A percentile compares a stretch with the other conserved stretches of the same genome.
phyloP scores from a whole-genome alignment of 2,113 vertebrate species.

The Megaleporinus macrocephalus region DNA sequence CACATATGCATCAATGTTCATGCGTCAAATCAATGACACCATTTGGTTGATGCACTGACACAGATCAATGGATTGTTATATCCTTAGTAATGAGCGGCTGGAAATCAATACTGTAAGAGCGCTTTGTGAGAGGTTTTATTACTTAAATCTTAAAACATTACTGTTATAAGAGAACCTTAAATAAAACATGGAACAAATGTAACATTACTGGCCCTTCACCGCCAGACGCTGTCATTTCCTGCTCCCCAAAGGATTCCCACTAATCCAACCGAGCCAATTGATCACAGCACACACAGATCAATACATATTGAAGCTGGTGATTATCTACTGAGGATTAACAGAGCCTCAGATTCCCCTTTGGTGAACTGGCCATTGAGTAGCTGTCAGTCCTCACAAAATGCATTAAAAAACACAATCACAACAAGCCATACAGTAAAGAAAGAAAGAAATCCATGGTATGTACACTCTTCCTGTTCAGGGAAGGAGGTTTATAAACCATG shows the following conservation, averaged over 20 bases:
- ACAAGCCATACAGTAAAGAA: neutral
- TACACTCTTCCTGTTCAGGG: slow-evolving; percentile 11
- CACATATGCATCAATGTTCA: no score
- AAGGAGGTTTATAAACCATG: neutral
- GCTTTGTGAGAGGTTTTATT: no score
- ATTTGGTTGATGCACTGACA: no score
- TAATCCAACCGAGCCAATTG: neutral
- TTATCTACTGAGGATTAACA: neutral
- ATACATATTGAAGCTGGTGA: neutral
- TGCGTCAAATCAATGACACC: no score
- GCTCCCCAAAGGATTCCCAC: neutral
- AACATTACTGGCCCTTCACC: no score
- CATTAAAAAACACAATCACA: neutral
- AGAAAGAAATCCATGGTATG: neutral
- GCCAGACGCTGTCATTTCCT: neutral
- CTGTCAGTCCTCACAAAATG: neutral
- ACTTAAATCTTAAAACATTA: no score
- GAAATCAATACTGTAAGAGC: no score
- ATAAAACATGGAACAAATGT: no score
- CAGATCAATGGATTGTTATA: no score
- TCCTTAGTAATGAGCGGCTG: no score
- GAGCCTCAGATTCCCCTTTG: neutral
- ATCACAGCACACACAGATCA: slow-evolving; percentile 1
- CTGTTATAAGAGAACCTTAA: no score
- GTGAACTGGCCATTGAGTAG: neutral